Evolutionary conservation across 2,888 invertebrate genomes (phyloP), one percentile per base, ranked within the genome.

Genomic region (Hymenopus coronatus): DNA sequence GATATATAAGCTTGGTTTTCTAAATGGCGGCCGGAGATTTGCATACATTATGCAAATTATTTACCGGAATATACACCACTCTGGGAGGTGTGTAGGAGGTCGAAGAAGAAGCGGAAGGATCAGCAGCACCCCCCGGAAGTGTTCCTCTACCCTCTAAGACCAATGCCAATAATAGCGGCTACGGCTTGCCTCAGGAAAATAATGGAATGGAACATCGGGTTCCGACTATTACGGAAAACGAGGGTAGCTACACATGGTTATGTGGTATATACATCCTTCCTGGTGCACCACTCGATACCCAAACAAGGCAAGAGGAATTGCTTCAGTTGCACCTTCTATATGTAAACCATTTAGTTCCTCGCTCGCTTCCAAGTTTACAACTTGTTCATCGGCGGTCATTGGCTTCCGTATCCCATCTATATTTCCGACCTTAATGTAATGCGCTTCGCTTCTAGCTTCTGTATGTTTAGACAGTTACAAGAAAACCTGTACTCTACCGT

Each of bases 21-120:
- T 86, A 86, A 86, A 86, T 81, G 86, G 70, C 30, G 85, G 28
- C 85, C 86, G 86, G 81, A 81, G 86, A 70, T 86, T 86, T 86
- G 54, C 86, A 86, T 86, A 81, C 25, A 86, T 86, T 86, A 86
- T 86, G 86, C 86, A 86, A 86, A 86, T 86, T 86, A 86, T 86
- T 86, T 86, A 86, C 86, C 54, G 54, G 54, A 70, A 70, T 70
- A 70, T 70, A 70, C 54, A 70, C 54, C 54, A 70, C 54, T n/a
- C n/a, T 70, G 25, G 54, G 54, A 70, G 54, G 54, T 70, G 40
- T 70, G 54, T 20, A 20, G 54, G 54, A 70, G 54, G 25, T 70
- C 54, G 54, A 70, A 70, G 54, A 70, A 70, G 54, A 70, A 70
- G 54, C 54, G 54, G 54, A 70, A 70, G 54, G 54, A 70, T 70